Evolutionary conservation across 1,140 invertebrate species (phyloP).

Genomic region (Heliconius hewitsoni): DNA sequence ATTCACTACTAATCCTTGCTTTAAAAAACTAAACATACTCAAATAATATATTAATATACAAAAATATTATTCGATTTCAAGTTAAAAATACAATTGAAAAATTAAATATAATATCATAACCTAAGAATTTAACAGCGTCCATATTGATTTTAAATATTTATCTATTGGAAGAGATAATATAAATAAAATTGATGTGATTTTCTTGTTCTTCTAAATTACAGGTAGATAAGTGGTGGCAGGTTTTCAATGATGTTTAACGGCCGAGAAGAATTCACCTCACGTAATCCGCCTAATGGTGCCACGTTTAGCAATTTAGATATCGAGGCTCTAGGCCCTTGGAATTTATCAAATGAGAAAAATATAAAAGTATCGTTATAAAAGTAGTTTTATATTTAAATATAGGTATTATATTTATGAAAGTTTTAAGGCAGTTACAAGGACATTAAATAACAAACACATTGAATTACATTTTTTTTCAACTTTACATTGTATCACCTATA

Average conservation of each 20-base stretch:
- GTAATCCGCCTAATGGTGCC: conserved; percentile 18
- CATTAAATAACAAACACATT: not conserved
- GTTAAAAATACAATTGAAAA: not conserved
- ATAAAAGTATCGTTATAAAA: not conserved
- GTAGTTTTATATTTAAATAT: conserved; percentile 1
- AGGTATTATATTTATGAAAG: not conserved
- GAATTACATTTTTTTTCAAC: too few species aligned
- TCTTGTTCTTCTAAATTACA: conserved; percentile 8
- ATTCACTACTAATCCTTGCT: not conserved
- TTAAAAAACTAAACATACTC: too few species aligned
- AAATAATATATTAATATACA: too few species aligned
- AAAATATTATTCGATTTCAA: too few species aligned
- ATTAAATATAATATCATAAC: not conserved
- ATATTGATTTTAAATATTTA: not conserved
- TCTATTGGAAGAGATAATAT: not conserved
- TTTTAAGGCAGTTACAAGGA: not conserved
- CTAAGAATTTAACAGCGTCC: not conserved
- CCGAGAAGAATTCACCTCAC: conserved; percentile 17
- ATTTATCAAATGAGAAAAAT: conserved; percentile 9
- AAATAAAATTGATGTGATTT: not conserved
- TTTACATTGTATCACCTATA: too few species aligned
- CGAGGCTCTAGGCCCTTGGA: conserved; percentile 2
- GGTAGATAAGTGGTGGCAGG: not conserved
- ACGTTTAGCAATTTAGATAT: conserved; percentile 16
- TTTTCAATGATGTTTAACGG: conserved; percentile 16